Evolutionary conservation across 2,888 invertebrate species (phyloP).

Genomic region (Lasioglossum calceatum): DNA sequence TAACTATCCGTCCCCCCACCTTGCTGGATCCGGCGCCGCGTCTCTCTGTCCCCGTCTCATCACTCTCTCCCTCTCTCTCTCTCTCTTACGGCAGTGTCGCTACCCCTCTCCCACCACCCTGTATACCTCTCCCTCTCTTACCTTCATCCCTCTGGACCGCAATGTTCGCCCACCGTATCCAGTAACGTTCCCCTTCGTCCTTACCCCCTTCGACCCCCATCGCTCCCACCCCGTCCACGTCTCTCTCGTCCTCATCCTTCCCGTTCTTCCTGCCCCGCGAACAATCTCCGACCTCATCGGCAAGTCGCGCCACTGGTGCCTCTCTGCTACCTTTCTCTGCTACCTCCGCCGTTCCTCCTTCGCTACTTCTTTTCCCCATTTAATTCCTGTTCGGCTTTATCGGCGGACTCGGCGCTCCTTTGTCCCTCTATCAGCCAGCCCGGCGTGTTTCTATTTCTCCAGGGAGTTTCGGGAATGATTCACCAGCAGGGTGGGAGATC

Average conservation of each 20-base stretch:
- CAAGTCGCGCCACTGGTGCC: background rate
- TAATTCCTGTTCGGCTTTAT: conserved; percentile 28
- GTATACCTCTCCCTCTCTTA: conserved; percentile 61
- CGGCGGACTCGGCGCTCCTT: background rate
- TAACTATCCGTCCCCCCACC: conserved; percentile 60
- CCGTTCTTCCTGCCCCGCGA: conserved; percentile 32
- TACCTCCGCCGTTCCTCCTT: background rate
- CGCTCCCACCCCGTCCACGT: background rate
- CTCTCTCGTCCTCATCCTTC: conserved; percentile 24
- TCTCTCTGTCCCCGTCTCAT: conserved; percentile 44
- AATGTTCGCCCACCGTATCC: conserved; percentile 74
- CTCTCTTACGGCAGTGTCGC: conserved; percentile 59
- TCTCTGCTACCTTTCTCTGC: background rate
- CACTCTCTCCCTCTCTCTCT: conserved; percentile 3
- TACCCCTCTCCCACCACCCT: conserved; percentile 35
- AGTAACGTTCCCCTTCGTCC: conserved; percentile 48
- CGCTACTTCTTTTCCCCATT: conserved; percentile 18
- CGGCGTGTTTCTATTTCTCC: background rate
- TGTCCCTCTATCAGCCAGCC: background rate
- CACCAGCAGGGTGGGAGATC: conserved; percentile 5
- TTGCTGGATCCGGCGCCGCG: conserved; percentile 61
- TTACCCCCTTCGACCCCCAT: background rate
- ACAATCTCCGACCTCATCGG: conserved; percentile 47
- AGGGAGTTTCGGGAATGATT: conserved; percentile 1
- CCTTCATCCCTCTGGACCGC: conserved; percentile 78